Conservation (phyloP, 2,797 vertebrate genomes). For the Crocidura indochinensis region DNA sequence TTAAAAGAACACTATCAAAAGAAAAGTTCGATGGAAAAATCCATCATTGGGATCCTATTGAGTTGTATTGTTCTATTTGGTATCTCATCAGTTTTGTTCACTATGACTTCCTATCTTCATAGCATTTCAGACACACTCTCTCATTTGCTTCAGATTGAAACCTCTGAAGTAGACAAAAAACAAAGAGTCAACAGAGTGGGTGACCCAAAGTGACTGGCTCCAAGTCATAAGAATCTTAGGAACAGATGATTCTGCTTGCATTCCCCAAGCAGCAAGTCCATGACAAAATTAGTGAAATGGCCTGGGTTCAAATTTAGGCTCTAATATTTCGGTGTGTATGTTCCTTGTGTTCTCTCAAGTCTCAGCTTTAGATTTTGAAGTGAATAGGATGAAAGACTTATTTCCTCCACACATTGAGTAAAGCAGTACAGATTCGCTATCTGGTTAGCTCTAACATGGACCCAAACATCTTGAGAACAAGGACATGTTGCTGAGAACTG, state of each 20-base stretch:
- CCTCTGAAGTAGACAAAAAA: neutral
- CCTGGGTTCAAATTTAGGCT: slow-evolving; percentile 40
- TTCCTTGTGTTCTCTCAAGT: neutral
- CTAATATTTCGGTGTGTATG: neutral
- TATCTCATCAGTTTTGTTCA: slow-evolving; percentile 66
- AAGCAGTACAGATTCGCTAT: slow-evolving; percentile 7
- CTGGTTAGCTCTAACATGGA: neutral
- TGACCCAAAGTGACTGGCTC: neutral
- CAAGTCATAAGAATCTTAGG: neutral
- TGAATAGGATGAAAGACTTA: neutral
- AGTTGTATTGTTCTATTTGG: slow-evolving; percentile 61
- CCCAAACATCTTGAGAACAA: slow-evolving; percentile 56
- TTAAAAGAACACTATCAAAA: slow-evolving; percentile 54
- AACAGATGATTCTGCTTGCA: neutral
- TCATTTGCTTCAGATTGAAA: slow-evolving; percentile 59
- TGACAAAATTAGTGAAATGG: slow-evolving; percentile 41
- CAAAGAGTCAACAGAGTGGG: slow-evolving; percentile 19
- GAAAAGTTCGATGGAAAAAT: slow-evolving; percentile 64
- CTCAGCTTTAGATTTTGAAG: slow-evolving; percentile 38
- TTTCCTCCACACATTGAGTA: neutral
- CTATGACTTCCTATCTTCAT: slow-evolving; percentile 61
- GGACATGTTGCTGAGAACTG: neutral
- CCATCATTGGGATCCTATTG: slow-evolving; percentile 21
- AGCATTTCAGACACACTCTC: slow-evolving; percentile 62
- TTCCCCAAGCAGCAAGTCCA: slow-evolving; percentile 29